A percentile compares a stretch with the other conserved stretches of the same genome.
These are phyloP conservation scores for Tauraco hartlaubi DNA, from an alignment of 2,797 vertebrate genomes.

Conservation along the genomic window DNA sequence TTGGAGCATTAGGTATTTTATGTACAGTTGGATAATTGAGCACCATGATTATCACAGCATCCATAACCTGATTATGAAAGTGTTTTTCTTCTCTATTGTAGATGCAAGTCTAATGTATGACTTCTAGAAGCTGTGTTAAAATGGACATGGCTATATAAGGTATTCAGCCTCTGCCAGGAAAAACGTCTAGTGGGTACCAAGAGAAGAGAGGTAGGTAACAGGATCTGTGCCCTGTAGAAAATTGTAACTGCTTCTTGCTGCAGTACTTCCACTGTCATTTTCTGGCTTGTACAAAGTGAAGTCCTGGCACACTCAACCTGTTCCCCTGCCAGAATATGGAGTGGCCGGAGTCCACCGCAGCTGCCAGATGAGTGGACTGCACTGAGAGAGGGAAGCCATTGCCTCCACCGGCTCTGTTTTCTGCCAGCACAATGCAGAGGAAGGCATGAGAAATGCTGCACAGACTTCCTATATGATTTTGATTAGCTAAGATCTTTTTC, in stretches of 20 bases:
- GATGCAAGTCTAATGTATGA: not conserved
- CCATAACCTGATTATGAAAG: not conserved
- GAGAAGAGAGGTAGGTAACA: not conserved
- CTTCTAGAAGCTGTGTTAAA: not conserved
- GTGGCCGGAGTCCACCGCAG: slow-evolving; percentile 11
- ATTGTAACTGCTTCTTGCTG: not conserved
- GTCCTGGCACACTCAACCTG: slow-evolving; percentile 7
- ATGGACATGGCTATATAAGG: not conserved
- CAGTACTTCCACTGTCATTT: not conserved
- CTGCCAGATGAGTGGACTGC: slow-evolving; percentile 21
- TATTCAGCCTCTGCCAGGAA: not conserved
- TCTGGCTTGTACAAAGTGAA: not conserved
- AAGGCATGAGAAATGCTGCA: slow-evolving; percentile 1
- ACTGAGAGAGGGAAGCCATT: not conserved
- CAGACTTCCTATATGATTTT: not conserved
- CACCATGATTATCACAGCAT: not conserved
- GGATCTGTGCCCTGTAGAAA: not conserved
- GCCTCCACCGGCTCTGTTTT: not conserved
- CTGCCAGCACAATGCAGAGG: slow-evolving; percentile 20
- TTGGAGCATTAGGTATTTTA: not conserved
- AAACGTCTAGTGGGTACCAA: not conserved
- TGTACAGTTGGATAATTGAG: not conserved
- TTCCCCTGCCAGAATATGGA: not conserved
- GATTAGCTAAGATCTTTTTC: not conserved
- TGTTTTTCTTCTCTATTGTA: not conserved